Base-by-base conservation (phyloP, 2,797 vertebrate species). In the Fistularia commersonii region DNA sequence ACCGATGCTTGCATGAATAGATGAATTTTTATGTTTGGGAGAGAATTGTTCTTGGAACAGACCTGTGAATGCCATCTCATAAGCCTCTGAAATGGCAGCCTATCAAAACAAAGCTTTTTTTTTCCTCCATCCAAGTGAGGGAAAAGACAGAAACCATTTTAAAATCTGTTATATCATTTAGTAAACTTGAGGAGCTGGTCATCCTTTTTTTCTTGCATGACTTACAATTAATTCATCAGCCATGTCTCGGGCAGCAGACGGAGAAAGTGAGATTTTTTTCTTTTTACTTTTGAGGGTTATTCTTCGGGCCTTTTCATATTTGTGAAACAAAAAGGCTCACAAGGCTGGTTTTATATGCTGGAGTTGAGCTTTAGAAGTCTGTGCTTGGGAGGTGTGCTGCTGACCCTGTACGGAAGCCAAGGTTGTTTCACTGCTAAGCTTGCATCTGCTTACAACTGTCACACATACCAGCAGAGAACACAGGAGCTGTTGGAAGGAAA, bases 51-150 rank as follows among this genome's bases (percentile, higher is more conserved):
- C 64, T 49, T 55, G 73, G 63, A 66, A 47, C 66, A 57, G 57
- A 65, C 74, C 70, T 58, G 49, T 59, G 74, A 87, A 69, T 55
- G 52, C 34, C 59, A 54, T 64, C 69, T 69, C 72, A 54, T 62
- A 67, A 76, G 77, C 80, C 70, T 81, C 48, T 41, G 77, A 69
- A 75, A 71, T 77, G 57, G 71, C 79, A 81, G 73, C 65, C 72
- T 72, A 72, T 69, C 57, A 68, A 86, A 89, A 85, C 82, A 87
- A 90, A 90, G 83, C 58, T 54, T 57, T 63, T 50, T 48, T 63
- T 50, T 48, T 47, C 49, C 60, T 48, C 63, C 72, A 74, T 80
- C 65, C 57, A 63, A 77, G 56, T 23, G 23, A 59, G 50, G 60
- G 48, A 67, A 44, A 45, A 62, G 15, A 66, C 61, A 54, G 76